Conservation (phyloP, 2,888 invertebrate species). For the Dysmachus trigonus region DNA sequence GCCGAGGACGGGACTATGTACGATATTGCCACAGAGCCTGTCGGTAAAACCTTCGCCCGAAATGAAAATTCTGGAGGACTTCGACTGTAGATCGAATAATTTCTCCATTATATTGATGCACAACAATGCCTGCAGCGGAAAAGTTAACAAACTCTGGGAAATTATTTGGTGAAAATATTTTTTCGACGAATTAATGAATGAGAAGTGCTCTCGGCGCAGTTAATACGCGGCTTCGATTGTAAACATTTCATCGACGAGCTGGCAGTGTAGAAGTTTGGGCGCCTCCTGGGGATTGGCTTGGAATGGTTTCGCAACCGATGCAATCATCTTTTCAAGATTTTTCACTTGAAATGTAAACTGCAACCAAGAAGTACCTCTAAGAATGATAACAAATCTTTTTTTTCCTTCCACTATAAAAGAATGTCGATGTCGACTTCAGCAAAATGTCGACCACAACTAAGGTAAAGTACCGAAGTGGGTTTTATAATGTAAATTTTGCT, state of each 20-base stretch:
- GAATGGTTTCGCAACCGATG: not conserved
- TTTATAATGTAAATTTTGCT: not conserved
- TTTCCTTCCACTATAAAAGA: not conserved
- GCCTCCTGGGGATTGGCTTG: not conserved
- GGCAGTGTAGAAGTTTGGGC: not conserved
- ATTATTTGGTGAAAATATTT: constrained; percentile 13
- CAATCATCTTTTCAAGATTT: not conserved
- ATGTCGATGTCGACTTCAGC: not conserved
- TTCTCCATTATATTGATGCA: constrained; percentile 5
- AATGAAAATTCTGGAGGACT: constrained; percentile 7
- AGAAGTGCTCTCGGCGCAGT: not conserved
- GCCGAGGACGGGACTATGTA: not conserved
- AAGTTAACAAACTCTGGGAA: constrained; percentile 29
- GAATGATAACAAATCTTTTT: not conserved
- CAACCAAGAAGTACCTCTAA: not conserved
- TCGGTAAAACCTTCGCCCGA: not conserved
- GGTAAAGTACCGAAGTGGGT: not conserved
- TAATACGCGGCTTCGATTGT: not conserved
- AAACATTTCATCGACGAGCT: not conserved
- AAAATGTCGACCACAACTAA: not conserved
- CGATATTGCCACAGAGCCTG: not conserved
- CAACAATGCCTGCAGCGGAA: not conserved
- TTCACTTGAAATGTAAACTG: not conserved
- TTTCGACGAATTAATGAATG: constrained; percentile 16
- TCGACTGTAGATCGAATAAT: constrained; percentile 5